Evolutionary conservation across 2,797 vertebrate genomes (phyloP).

Genomic region (Vespertilio murinus): DNA sequence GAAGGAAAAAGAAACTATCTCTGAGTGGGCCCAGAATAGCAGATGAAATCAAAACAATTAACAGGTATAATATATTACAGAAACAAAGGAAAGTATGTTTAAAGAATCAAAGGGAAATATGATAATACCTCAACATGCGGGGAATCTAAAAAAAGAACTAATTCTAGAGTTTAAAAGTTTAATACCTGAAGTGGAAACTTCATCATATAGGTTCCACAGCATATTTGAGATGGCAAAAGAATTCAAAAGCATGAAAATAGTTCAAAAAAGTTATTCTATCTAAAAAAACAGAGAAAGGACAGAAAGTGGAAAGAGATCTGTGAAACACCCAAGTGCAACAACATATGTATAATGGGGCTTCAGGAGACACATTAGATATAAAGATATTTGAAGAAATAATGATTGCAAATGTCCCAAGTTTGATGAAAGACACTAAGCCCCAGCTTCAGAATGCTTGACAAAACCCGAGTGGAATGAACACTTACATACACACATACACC

Average conservation of each 20-base stretch:
- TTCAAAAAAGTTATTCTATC: background rate
- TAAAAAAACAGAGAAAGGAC: background rate
- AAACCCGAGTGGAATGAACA: background rate
- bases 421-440: background rate
- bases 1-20: background rate
- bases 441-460: background rate
- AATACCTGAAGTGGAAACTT: background rate
- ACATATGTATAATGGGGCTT: background rate
- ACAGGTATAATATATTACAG: background rate
- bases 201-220: background rate
- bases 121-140: background rate
- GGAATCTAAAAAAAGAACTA: background rate
- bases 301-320: background rate
- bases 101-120: background rate
- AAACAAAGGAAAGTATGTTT: background rate
- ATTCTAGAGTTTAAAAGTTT: background rate
- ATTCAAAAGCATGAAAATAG: background rate
- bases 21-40: background rate
- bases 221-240: background rate
- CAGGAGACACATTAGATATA: background rate
- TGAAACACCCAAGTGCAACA: background rate
- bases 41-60: background rate
- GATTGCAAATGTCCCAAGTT: background rate
- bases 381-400: constrained; percentile 15
- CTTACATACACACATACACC: background rate